Conservation (phyloP, 2,797 vertebrate genomes). For the Onychomys leucogaster region DNA sequence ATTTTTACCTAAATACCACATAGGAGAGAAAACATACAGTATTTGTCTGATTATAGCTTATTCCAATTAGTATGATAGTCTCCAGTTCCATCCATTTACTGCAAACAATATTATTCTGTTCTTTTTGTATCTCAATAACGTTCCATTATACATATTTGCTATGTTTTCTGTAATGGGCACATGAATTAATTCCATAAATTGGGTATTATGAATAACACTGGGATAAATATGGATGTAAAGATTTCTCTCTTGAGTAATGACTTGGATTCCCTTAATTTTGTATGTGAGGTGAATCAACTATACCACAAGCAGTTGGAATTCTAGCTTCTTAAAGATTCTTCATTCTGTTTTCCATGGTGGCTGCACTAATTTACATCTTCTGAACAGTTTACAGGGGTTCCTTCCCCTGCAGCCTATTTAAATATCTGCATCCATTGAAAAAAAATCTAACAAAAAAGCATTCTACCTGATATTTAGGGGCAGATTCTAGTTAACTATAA, state of each 20-base stretch:
- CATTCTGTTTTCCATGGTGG: not conserved
- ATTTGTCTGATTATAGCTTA: not conserved
- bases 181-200: not conserved
- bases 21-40: not conserved
- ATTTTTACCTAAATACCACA: not conserved
- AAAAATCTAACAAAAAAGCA: not conserved
- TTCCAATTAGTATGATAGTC: not conserved
- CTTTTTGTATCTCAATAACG: not conserved
- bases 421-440: not conserved
- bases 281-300: not conserved
- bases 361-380: not conserved
- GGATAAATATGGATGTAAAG: not conserved
- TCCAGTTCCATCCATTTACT: not conserved
- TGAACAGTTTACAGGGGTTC: not conserved
- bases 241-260: not conserved
- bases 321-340: not conserved
- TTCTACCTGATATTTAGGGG: not conserved
- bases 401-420: not conserved
- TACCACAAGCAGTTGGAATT: not conserved
- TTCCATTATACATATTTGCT: not conserved
- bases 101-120: not conserved
- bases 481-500: not conserved
- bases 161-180: not conserved
- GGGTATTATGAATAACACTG: not conserved
- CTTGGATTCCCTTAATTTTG: not conserved